Conservation (phyloP, 2,888 invertebrate species). For the Philopedon plagiatum region DNA sequence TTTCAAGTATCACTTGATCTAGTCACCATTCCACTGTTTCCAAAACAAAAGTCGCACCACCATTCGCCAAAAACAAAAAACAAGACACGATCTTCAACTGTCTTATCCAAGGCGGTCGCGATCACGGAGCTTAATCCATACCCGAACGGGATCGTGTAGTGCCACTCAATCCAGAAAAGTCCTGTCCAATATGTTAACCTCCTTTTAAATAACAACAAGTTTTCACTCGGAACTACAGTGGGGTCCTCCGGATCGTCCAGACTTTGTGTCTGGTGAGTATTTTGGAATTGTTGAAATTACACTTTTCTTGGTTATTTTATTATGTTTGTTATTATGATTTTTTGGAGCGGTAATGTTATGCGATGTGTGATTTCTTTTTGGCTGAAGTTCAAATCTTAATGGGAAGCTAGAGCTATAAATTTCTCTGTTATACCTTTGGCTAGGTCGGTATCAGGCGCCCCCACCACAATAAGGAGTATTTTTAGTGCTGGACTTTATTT, state of each 20-base stretch:
- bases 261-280: constrained; percentile 31
- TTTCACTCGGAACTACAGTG: constrained; percentile 43
- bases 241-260: constrained; percentile 23
- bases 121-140: constrained; percentile 7
- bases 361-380: neutral
- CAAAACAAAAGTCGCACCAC: constrained; percentile 1
- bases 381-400: constrained; percentile 6
- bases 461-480: constrained; percentile 34
- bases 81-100: constrained; percentile 22
- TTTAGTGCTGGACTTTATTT: constrained; percentile 24
- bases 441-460: constrained; percentile 19
- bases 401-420: constrained; percentile 2
- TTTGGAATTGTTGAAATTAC: neutral
- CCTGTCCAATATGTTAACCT: constrained; percentile 24
- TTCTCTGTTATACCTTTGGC: too few species aligned
- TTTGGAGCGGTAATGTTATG: neutral
- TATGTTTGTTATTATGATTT: too few species aligned
- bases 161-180: constrained; percentile 38
- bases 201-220: constrained; percentile 36
- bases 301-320: neutral
- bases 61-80: constrained; percentile 20
- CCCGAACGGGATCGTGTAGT: constrained; percentile 18
- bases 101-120: constrained; percentile 12
- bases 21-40: neutral
- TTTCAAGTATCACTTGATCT: too few species aligned